Evolutionary conservation across 1,140 invertebrate genomes (phyloP).

Genomic region (Sitodiplosis mosellana): DNA sequence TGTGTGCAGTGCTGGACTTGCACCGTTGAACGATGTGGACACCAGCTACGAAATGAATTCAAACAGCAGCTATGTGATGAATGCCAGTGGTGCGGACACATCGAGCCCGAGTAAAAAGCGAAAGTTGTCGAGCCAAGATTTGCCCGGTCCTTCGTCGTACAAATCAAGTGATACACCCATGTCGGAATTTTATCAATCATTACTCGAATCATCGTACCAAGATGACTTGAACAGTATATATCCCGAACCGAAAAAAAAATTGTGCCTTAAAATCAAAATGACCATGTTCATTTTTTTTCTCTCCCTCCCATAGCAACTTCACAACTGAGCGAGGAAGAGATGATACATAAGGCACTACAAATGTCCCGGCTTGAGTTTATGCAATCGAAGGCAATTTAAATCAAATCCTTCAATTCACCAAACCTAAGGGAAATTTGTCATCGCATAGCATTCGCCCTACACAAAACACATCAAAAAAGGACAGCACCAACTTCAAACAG

Average conservation of each 20-base stretch:
- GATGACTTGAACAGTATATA: slow-evolving; percentile 8
- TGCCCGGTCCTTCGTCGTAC: neutral
- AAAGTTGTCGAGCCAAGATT: neutral
- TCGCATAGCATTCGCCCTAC: too few relatives aligned
- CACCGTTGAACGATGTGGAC: neutral
- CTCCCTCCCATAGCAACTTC: slow-evolving; percentile 8
- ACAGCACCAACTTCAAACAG: too few relatives aligned
- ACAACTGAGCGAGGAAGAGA: slow-evolving; percentile 18
- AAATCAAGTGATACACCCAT: slow-evolving; percentile 4
- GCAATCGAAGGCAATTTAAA: slow-evolving; percentile 5
- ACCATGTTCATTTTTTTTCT: neutral
- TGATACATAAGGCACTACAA: slow-evolving; percentile 23
- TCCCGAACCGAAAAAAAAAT: neutral
- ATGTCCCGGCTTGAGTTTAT: slow-evolving; percentile 23
- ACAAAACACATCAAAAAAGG: too few relatives aligned
- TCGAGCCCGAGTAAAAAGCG: neutral
- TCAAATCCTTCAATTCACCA: too few relatives aligned
- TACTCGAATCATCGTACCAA: slow-evolving; percentile 22
- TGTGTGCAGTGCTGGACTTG: too few relatives aligned
- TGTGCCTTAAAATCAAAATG: neutral
- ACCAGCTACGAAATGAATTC: neutral
- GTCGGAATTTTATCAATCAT: slow-evolving; percentile 21
- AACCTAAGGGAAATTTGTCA: too few relatives aligned
- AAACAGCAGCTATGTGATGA: neutral
- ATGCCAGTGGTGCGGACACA: neutral